Percentiles rank a stretch among this genome's conserved stretches.
phyloP scores from a whole-genome alignment of 2,113 vertebrate genomes.

The Crotophaga sulcirostris region DNA sequence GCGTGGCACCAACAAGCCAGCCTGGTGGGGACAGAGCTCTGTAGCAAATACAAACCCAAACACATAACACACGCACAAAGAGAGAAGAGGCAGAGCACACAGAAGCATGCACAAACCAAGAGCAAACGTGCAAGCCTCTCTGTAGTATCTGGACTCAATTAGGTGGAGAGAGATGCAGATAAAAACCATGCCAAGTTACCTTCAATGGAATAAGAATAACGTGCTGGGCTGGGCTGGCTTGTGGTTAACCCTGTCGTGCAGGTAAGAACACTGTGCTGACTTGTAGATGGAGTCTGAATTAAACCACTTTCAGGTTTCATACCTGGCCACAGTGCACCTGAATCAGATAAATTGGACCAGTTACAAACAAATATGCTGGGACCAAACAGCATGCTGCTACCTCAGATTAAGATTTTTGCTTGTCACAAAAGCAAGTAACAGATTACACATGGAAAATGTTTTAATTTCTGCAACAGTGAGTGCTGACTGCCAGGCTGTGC shows the following conservation, averaged over 20 bases:
- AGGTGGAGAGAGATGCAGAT: slow-evolving; percentile 67
- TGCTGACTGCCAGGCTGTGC: not conserved
- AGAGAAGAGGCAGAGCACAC: slow-evolving; percentile 33
- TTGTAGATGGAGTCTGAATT: slow-evolving; percentile 93
- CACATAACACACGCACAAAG: not conserved
- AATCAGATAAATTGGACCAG: slow-evolving; percentile 83
- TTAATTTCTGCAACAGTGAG: not conserved
- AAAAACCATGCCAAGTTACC: slow-evolving; percentile 87
- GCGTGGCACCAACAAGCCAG: slow-evolving; percentile 40
- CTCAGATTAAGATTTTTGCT: slow-evolving; percentile 21
- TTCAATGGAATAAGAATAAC: slow-evolving; percentile 98
- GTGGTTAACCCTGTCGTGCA: slow-evolving; percentile 95
- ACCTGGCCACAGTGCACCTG: slow-evolving; percentile 99
- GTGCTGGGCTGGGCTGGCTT: slow-evolving; percentile 91
- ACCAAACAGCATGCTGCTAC: slow-evolving; percentile 64
- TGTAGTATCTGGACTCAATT: slow-evolving; percentile 29
- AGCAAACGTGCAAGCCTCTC: slow-evolving; percentile 50
- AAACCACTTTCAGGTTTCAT: slow-evolving; percentile 97
- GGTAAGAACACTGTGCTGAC: slow-evolving; percentile 96
- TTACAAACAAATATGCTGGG: slow-evolving; percentile 76
- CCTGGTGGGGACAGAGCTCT: not conserved
- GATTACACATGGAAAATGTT: not conserved
- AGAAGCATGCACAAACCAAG: slow-evolving; percentile 76
- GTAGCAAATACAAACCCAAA: not conserved
- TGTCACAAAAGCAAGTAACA: slow-evolving; percentile 32